Evolutionary conservation across 2,113 vertebrate genomes (phyloP), one percentile per base, ranked within the genome.

Genomic region (Sturnira hondurensis): DNA sequence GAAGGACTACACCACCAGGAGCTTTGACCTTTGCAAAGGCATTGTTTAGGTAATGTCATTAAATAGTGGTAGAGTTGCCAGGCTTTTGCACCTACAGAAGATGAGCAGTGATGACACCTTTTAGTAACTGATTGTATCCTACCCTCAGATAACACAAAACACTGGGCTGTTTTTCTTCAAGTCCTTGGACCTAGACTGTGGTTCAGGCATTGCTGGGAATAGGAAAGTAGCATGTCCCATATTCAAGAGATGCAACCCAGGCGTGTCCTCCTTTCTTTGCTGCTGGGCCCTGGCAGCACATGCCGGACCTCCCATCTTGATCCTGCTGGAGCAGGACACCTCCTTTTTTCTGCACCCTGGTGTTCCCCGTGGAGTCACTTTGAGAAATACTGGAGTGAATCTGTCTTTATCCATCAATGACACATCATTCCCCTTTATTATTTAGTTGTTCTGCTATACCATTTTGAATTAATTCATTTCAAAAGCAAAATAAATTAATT

Each of bases 61-160:
- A 11, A 13, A 1, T 1, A 2, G 2, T 33, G 2, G 7, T 3
- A 10, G 1, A 1, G 10, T 24, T 8, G 4, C 26, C 7, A 1
- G 56, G 47, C 33, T 70, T 31, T 28, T 41, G 9, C 6, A 0
- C 20, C 38, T 1, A 8, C 3, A 22, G 31, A 5, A 31, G 4
- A 12, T 2, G 41, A 24, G 56, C 43, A 7, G n/a, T 0, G 16
- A 24, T 5, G 1, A n/a, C 1, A 2, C 15, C 22, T 31, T 22
- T 28, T 68, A 15, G 20, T 2, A 17, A 65, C 26, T 15, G 2
- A 2, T 1, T 26, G 24, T 20, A 1, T 38, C 63, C 28, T 38
- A 12, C 45, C 14, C 1, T 0, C 0, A 19, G 24, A 26, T 26
- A 10, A 20, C 33, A 28, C 38, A 3, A 28, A 14, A 10, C 15